Conservation (phyloP, 2,888 invertebrate species). For the Athalia circularis region DNA sequence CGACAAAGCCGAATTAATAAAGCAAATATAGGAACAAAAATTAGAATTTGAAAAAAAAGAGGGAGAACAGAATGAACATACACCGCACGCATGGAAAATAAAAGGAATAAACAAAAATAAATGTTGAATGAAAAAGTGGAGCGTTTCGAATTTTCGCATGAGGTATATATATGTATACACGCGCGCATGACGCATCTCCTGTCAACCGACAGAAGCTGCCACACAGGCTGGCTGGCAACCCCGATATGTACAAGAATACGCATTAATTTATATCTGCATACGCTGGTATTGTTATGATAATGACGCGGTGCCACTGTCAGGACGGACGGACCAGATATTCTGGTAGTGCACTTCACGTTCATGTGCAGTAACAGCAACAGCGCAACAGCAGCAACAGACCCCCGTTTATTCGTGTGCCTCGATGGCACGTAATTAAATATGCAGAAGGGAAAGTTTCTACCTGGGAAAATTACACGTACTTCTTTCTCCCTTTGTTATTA, state of each 20-base stretch:
- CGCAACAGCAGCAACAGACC: neutral
- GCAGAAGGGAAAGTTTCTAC: constrained; percentile 62
- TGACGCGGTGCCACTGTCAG: constrained; percentile 53
- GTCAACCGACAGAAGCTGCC: constrained; percentile 56
- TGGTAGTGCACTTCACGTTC: constrained; percentile 52
- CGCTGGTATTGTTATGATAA: constrained; percentile 71
- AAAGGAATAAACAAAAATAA: constrained; percentile 40
- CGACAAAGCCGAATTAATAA: constrained; percentile 37
- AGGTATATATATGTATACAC: constrained; percentile 15
- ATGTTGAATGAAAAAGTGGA: constrained; percentile 33
- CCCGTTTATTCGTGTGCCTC: constrained; percentile 57
- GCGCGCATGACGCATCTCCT: constrained; percentile 60
- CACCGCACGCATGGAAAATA: no score
- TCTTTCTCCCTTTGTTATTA: neutral
- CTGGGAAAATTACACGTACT: constrained; percentile 66
- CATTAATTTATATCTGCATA: constrained; percentile 73
- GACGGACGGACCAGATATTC: constrained; percentile 59
- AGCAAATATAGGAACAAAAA: neutral
- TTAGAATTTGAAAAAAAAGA: constrained; percentile 42
- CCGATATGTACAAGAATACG: constrained; percentile 67
- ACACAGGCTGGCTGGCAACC: constrained; percentile 56
- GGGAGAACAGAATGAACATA: constrained; percentile 10
- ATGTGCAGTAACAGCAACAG: neutral
- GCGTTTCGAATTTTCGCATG: constrained; percentile 39
- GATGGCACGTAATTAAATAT: constrained; percentile 61